A percentile compares a stretch with the other conserved stretches of the same genome.
Evolutionary conservation across 1,140 invertebrate species (phyloP).

Genomic region (Papilio xuthus): DNA sequence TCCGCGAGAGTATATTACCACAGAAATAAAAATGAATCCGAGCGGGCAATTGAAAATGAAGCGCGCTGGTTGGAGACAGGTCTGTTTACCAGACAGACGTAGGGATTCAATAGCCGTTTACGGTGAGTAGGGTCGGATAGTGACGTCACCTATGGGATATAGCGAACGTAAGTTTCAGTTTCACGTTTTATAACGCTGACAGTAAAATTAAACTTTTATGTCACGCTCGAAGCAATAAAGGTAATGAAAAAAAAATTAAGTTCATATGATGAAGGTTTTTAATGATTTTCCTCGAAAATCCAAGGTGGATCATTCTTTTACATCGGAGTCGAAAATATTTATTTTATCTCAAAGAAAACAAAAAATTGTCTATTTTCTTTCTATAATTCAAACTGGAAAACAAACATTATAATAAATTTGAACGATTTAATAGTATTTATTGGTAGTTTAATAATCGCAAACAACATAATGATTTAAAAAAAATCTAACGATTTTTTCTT

Average conservation of each 20-base stretch:
- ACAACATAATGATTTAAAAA: background rate
- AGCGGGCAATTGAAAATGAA: background rate
- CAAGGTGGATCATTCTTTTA: too few species aligned
- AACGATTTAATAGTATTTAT: too few species aligned
- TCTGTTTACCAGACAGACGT: conserved; percentile 3
- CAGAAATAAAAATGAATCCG: background rate
- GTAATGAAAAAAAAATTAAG: background rate
- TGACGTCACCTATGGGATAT: background rate
- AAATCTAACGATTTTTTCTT: background rate
- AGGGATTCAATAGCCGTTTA: conserved; percentile 9
- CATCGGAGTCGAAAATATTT: too few species aligned
- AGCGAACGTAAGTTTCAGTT: background rate
- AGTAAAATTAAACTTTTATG: conserved; percentile 7
- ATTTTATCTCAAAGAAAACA: too few species aligned
- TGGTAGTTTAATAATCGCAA: background rate
- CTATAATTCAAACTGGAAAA: too few species aligned
- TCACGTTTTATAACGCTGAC: background rate
- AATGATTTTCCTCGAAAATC: too few species aligned
- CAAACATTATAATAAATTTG: too few species aligned
- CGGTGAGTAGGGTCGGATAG: background rate
- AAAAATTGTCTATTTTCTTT: too few species aligned
- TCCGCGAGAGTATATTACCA: background rate
- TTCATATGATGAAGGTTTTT: too few species aligned
- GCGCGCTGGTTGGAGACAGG: background rate
- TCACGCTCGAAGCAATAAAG: background rate